These are phyloP conservation scores for Acanthosepion lycidas DNA, from an alignment of 2,888 invertebrate genomes.

Conservation along the genomic window DNA sequence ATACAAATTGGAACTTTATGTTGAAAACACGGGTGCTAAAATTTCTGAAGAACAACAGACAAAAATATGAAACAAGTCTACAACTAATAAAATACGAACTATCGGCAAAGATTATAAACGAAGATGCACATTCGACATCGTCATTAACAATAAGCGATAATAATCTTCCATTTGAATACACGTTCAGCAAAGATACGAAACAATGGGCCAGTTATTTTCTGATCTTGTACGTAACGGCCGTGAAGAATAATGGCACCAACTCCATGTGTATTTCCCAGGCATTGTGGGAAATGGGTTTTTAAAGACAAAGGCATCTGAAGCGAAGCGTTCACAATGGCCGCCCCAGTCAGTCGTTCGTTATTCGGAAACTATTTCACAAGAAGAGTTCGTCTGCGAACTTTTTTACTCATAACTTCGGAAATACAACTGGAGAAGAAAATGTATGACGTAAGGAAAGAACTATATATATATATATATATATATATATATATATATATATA, in stretches of 20 bases:
- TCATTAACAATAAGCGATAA: background rate
- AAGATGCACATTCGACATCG: background rate
- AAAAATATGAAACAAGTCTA: background rate
- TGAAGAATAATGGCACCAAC: background rate
- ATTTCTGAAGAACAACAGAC: background rate
- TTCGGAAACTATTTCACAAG: background rate
- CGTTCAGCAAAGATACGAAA: background rate
- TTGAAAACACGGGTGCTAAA: background rate
- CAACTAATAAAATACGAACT: background rate
- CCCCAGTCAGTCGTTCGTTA: background rate
- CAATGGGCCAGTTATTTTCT: constrained; percentile 33
- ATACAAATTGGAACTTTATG: background rate
- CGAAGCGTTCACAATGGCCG: background rate
- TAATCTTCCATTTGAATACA: background rate
- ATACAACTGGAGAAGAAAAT: no score
- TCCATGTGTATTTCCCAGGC: background rate
- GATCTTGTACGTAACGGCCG: constrained; percentile 12
- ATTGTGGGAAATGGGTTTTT: background rate
- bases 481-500: background rate
- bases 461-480: background rate
- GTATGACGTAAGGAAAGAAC: background rate
- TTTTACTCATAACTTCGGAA: background rate
- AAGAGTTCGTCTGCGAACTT: background rate
- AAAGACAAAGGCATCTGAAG: background rate
- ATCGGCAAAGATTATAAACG: background rate